Evolutionary conservation across 1,140 invertebrate species (phyloP), one percentile per base, ranked within the genome.

Genomic region (Zaprionus nigranus): DNA sequence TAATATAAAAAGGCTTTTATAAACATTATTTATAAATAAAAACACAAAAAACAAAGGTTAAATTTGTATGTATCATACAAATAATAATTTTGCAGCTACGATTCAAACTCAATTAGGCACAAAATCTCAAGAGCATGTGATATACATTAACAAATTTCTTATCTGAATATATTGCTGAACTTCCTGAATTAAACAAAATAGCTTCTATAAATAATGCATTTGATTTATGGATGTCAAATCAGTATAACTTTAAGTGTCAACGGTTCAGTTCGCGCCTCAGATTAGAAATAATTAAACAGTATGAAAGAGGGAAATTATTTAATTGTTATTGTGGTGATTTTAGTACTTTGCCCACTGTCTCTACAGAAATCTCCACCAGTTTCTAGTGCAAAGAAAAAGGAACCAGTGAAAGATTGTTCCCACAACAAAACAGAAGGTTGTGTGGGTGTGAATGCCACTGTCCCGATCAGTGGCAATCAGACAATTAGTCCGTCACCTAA

Each of bases 401-500:
- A 71, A 2, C 34, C 60, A n/a, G 24, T 36, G 4, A 75, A 63
- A 59, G 34, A 46, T 30, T 75, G 73, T 34, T 11, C 24, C 13
- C 71, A 70, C 17, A 69, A 60, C 26, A 77, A 70, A 73, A 60
- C 81, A 0, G 77, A 73, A 17, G 5, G 49, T 20, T 28, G 57
- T 9, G 9, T 34, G 30, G 49, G n/a, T 20, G n/a, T 34, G 17
- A 75, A 78, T 49, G 38, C 0, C 5, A 72, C 80, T n/a, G 49
- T 49, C 0, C 66, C 79, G 3, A 28, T 40, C 0, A 26, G 24
- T 17, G 53, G 24, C 11, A 75, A 75, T 75, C 72, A 75, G 12
- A 75, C 68, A 3, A 34, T 64, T n/a, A 20, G 1, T 22, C 20
- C 30, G 5, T 60, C 70, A 3, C 58, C 63, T 1, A 61, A 66